Conservation (phyloP, 2,113 vertebrate genomes). For the Cygnus buccinator region DNA sequence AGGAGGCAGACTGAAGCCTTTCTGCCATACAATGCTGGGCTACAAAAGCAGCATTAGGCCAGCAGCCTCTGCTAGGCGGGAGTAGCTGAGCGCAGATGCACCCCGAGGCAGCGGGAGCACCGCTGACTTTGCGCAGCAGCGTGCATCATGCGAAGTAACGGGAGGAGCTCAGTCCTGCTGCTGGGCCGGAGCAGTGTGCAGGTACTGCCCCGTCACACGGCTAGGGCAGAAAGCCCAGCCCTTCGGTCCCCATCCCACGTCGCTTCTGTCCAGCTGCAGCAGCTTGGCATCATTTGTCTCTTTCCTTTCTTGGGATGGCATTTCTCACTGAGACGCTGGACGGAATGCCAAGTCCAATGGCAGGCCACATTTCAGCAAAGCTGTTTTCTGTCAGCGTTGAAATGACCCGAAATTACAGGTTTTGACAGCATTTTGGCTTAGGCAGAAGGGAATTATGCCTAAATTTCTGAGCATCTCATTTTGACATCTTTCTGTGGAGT, state of each 20-base stretch:
- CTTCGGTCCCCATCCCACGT: background rate
- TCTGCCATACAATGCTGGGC: slow-evolving; percentile 33
- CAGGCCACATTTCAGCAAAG: background rate
- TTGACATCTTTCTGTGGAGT: background rate
- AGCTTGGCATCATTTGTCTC: background rate
- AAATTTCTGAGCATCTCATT: background rate
- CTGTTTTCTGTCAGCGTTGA: background rate
- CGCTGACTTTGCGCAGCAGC: background rate
- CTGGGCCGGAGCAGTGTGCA: background rate
- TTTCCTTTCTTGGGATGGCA: background rate
- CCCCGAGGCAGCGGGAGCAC: accelerated
- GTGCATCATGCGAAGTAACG: accelerated
- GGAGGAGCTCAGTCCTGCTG: background rate
- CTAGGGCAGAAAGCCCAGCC: background rate
- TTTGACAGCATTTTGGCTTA: background rate
- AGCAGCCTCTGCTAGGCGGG: slow-evolving; percentile 12
- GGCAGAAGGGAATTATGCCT: background rate
- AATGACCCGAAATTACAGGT: background rate
- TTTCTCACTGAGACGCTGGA: background rate
- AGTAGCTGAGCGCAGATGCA: slow-evolving; percentile 24
- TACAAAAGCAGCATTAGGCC: slow-evolving; percentile 26
- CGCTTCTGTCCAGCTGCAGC: background rate
- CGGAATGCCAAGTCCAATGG: background rate
- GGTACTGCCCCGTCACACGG: accelerated
- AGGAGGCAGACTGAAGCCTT: slow-evolving; percentile 9